These are phyloP conservation scores for Holocentrus rufus DNA, from an alignment of 2,797 vertebrate genomes.

Conservation along the genomic window DNA sequence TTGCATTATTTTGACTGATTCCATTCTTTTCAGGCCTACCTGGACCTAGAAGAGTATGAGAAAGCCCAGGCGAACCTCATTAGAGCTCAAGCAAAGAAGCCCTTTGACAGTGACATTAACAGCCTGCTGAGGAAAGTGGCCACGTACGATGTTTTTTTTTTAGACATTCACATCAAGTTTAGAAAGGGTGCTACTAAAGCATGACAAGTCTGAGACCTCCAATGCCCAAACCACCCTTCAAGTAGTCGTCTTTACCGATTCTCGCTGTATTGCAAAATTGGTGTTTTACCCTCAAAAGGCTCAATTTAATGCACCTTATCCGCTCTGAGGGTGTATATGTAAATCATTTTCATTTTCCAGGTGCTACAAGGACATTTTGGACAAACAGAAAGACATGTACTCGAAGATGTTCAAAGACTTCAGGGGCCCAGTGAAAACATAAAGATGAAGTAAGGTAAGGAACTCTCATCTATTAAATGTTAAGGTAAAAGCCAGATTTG, in stretches of 20 bases:
- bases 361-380: conserved; percentile 69
- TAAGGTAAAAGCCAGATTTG: no score
- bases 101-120: conserved; percentile 91
- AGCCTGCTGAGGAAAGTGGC: conserved; percentile 85
- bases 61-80: conserved; percentile 85
- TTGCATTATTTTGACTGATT: conserved; percentile 7
- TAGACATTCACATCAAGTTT: not conserved
- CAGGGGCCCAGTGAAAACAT: conserved; percentile 42
- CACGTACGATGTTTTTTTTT: conserved; percentile 74
- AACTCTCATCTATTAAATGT: not conserved
- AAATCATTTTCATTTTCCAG: no score
- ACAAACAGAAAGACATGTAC: conserved; percentile 76
- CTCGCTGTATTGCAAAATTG: not conserved
- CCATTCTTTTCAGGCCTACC: conserved; percentile 83
- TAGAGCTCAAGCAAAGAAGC: conserved; percentile 86
- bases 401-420: conserved; percentile 75
- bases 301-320: no score
- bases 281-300: no score
- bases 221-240: no score
- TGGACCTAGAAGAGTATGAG: conserved; percentile 86
- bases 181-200: no score
- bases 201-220: no score
- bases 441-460: conserved; percentile 34
- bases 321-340: no score
- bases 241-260: not conserved